phyloP scores from a whole-genome alignment of 1,140 invertebrate species.

The Solenopsis invicta region DNA sequence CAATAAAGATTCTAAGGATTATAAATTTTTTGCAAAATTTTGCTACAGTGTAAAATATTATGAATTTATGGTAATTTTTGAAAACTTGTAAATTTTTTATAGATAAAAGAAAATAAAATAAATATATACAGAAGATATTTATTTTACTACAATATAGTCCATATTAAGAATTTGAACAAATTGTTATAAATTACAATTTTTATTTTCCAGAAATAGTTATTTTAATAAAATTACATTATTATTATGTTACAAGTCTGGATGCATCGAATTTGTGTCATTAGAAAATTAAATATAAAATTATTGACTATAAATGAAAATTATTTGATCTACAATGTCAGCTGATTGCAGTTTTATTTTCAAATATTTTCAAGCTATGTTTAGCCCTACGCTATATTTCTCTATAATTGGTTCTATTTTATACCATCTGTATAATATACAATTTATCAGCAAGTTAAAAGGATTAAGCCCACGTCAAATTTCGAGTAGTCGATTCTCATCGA shows the following conservation, averaged over 20 bases:
- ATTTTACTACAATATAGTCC: too few species aligned
- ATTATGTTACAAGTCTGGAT: too few species aligned
- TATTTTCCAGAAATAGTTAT: not conserved
- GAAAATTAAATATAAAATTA: not conserved
- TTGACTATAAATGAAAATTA: not conserved
- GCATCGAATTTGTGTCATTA: too few species aligned
- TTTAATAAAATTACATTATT: not conserved
- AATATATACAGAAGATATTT: not conserved
- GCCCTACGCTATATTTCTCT: not conserved
- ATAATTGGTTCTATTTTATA: slow-evolving; percentile 2
- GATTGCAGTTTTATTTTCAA: too few species aligned
- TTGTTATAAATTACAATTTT: not conserved
- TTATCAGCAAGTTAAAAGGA: not conserved
- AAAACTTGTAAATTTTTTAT: not conserved
- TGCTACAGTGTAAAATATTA: not conserved
- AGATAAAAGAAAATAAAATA: not conserved
- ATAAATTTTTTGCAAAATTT: not conserved
- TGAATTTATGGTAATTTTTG: not conserved
- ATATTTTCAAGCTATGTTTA: not conserved
- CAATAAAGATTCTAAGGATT: too few species aligned
- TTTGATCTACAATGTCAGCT: too few species aligned
- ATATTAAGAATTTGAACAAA: not conserved
- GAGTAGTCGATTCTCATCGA: slow-evolving; percentile 28
- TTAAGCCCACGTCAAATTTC: slow-evolving; percentile 5
- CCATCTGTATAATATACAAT: too few species aligned